These are phyloP conservation scores for Miichthys miiuy DNA, from an alignment of 2,797 vertebrate species.

Conservation along the genomic window DNA sequence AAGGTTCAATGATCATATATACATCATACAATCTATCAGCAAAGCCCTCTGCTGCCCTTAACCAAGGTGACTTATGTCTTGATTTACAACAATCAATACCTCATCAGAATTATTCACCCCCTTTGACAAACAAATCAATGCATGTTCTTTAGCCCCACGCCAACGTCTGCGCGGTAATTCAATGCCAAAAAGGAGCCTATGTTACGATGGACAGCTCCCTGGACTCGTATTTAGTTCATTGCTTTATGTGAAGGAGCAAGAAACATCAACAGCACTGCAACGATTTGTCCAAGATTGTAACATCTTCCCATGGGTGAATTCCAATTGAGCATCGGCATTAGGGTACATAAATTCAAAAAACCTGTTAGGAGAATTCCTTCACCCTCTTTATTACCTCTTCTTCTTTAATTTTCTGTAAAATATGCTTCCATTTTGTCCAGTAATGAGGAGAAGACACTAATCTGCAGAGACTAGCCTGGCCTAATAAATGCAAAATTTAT, in stretches of 20 bases:
- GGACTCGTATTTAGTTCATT: background rate
- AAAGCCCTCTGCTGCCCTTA: conserved; percentile 23
- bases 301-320: background rate
- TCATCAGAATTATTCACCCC: conserved; percentile 73
- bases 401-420: background rate
- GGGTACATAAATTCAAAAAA: background rate
- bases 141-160: conserved; percentile 31
- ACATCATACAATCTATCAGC: conserved; percentile 58
- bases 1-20: conserved; percentile 62
- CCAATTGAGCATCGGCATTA: background rate
- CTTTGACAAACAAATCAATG: conserved; percentile 74
- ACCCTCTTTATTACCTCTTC: background rate
- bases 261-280: background rate
- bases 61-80: conserved; percentile 65
- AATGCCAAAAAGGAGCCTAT: background rate
- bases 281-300: background rate
- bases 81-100: conserved; percentile 73
- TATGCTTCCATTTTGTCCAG: background rate
- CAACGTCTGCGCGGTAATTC: conserved; percentile 37
- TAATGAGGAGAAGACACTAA: background rate
- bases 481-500: background rate
- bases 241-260: background rate
- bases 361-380: background rate
- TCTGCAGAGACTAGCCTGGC: background rate
- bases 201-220: background rate